A percentile compares a stretch with the other conserved stretches of the same genome.
Conservation (phyloP, 2,888 invertebrate genomes). For the Hedya salicella region DNA sequence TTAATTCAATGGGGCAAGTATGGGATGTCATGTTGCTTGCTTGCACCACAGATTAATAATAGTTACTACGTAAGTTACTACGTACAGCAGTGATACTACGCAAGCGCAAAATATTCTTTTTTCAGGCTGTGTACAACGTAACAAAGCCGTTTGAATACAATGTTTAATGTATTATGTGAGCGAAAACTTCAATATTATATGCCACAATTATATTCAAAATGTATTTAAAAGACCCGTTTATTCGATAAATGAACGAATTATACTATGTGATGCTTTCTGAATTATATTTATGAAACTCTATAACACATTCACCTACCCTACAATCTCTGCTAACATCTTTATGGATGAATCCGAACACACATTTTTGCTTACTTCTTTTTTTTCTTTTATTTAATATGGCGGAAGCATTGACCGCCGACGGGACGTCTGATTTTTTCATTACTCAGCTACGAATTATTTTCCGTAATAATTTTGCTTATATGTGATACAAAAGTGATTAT, state of each 20-base stretch:
- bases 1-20: neutral
- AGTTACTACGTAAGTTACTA: too few species aligned
- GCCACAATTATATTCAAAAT: neutral
- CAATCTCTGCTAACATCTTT: neutral
- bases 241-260: neutral
- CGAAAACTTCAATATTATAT: neutral
- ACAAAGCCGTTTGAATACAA: slow-evolving; percentile 13
- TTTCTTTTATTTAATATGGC: slow-evolving; percentile 82
- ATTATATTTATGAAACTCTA: neutral
- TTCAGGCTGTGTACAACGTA: slow-evolving; percentile 26
- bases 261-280: neutral
- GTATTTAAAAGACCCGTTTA: neutral
- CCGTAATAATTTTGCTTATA: slow-evolving; percentile 57
- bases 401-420: slow-evolving; percentile 82
- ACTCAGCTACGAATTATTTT: slow-evolving; percentile 63
- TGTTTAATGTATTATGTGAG: neutral
- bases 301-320: neutral
- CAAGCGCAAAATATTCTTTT: slow-evolving; percentile 14
- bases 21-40: neutral
- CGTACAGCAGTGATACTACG: too few species aligned
- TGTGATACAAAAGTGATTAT: slow-evolving; percentile 63
- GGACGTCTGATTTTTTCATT: slow-evolving; percentile 73
- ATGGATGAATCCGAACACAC: slow-evolving; percentile 33
- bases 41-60: too few species aligned
- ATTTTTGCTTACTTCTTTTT: slow-evolving; percentile 68